Base-by-base conservation (phyloP, 2,888 invertebrate species). In the Acanthoscelides obtectus region DNA sequence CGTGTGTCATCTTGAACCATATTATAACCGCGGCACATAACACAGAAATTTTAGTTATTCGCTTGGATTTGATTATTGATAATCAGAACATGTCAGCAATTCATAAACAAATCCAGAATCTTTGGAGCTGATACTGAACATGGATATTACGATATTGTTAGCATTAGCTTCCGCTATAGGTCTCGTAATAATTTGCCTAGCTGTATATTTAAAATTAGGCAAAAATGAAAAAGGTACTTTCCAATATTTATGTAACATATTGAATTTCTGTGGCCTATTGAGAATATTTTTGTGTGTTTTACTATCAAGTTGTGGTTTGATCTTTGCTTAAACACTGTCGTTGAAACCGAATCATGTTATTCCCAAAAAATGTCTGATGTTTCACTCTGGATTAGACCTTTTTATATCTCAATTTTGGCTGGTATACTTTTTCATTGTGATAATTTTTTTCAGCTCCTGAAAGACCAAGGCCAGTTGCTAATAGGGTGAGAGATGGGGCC, bases 401-500 rank as follows among this genome's bases (percentile, higher is more conserved):
- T 63, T 68, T 70, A 27, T 6, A 69, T 20, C n/a, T n/a, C n/a
- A n/a, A n/a, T n/a, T n/a, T n/a, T 25, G 22, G 19, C 67, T 45
- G 27, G 25, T 68, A 22, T 22, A 20, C n/a, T 25, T 22, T 22
- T 68, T 69, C n/a, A 2, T 22, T 1, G 68, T 21, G 22, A 64
- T 69, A 69, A 66, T 25, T 70, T 71, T 22, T 67, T 75, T 12
- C 20, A 75, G 75, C 22, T 68, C 72, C 73, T 70, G 76, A 80
- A 71, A 78, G 80, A 69, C 79, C 77, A 5, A 79, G 79, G 76
- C 76, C 78, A 69, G 79, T 82, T 64, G 83, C 86, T 27, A 84
- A 80, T 72, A 78, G 82, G 68, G 69, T 71, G 77, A 89, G 90
- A 82, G 90, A 89, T 67, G 82, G 80, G 8, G 88, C 88, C 0